Evolutionary conservation across 1,140 invertebrate genomes (phyloP).

Genomic region (Macrostomum lignano): DNA sequence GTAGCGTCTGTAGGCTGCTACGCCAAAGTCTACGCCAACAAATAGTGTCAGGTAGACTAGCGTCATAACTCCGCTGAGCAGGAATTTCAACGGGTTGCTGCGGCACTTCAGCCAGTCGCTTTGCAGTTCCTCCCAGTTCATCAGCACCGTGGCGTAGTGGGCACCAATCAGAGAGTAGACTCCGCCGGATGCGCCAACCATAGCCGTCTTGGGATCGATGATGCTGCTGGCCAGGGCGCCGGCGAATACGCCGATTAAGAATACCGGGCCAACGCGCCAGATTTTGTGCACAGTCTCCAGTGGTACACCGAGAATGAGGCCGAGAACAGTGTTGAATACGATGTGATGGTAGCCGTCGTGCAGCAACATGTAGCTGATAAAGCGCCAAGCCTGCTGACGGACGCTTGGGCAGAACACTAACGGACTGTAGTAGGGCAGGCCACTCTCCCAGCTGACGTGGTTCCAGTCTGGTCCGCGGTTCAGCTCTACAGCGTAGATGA

Average conservation of each 20-base stretch:
- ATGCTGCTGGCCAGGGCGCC: slow-evolving; percentile 49
- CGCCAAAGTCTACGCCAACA: slow-evolving; percentile 14
- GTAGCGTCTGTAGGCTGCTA: slow-evolving; percentile 18
- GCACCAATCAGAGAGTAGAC: slow-evolving; percentile 78
- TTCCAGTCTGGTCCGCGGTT: too few species aligned
- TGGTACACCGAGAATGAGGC: slow-evolving; percentile 60
- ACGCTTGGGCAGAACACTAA: slow-evolving; percentile 62
- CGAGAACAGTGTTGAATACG: slow-evolving; percentile 62
- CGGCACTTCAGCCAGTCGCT: slow-evolving; percentile 3
- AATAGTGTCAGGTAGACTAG: neutral
- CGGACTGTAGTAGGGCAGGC: slow-evolving; percentile 4
- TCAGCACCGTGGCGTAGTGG: slow-evolving; percentile 67
- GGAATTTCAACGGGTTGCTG: neutral
- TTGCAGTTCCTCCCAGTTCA: slow-evolving; percentile 25
- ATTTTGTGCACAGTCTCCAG: slow-evolving; percentile 78
- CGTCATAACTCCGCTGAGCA: slow-evolving; percentile 2
- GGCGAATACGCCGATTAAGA: slow-evolving; percentile 18
- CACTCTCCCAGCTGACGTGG: too few species aligned
- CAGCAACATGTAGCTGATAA: slow-evolving; percentile 69
- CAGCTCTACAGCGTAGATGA: too few species aligned
- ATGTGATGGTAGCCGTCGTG: slow-evolving; percentile 78
- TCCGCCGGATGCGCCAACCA: slow-evolving; percentile 78
- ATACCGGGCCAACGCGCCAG: slow-evolving; percentile 44
- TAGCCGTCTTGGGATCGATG: too few species aligned
- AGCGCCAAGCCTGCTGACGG: slow-evolving; percentile 62